Base-by-base conservation (phyloP, 2,888 invertebrate genomes). In the Anoplius nigerrimus region DNA sequence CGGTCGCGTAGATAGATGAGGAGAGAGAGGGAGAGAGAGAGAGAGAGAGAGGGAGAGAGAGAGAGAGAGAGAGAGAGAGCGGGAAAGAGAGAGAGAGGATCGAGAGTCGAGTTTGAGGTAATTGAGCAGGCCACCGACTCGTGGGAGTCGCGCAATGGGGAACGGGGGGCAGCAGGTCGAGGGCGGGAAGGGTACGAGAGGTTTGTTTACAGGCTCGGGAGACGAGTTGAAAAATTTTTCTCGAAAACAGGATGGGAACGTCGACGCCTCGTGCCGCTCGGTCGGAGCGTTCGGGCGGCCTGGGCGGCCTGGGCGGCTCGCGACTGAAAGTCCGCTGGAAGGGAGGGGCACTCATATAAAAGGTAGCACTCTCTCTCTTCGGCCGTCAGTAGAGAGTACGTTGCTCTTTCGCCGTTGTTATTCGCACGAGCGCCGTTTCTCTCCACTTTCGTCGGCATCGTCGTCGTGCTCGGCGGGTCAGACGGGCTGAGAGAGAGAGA, bases 261-360 rank as follows among this genome's bases (percentile, higher is more conserved):
- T 60, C 61, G 61, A 42, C 16, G 48, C 16, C 62, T 48, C 52
- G n/a, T 46, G 51, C 8, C 57, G 34, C 58, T 46, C 18, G n/a
- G n/a, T n/a, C n/a, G n/a, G n/a, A n/a, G n/a, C n/a, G n/a, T n/a
- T n/a, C n/a, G 56, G 18, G 20, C 43, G 43, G 21, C 16, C 20
- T 27, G 27, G 13, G 34, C 18, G 55, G 34, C 34, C 11, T 34
- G 34, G 34, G 34, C 18, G 18, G 34, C 24, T 42, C 34, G 56
- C 20, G 34, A 42, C 16, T 6, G 61, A 55, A 58, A 73, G 43
- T 55, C 55, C 53, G 42, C 34, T 34, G 34, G 34, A 34, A 62
- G 66, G 62, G 57, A 75, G 78, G 77, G 70, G 69, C 64, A 56
- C 46, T 48, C 61, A 69, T 78, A 75, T 75, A 74, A 78, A 71